Percentiles rank a stretch among this genome's conserved stretches.
Evolutionary conservation across 2,797 vertebrate genomes (phyloP).

Genomic region (Meriones psammophilus): DNA sequence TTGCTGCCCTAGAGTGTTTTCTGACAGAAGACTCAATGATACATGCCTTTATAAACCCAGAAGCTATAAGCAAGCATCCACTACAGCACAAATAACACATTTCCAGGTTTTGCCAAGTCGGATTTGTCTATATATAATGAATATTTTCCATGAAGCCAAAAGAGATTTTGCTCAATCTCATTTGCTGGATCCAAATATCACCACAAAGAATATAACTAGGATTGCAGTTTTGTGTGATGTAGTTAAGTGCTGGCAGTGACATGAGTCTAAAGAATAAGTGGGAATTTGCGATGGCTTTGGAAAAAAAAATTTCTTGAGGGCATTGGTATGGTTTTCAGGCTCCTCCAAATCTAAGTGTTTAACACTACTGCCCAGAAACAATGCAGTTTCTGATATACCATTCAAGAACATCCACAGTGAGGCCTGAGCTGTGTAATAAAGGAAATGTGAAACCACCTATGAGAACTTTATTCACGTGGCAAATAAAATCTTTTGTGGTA

Average conservation of each 20-base stretch:
- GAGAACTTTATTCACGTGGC: background rate
- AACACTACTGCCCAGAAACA: background rate
- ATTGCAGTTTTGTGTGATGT: conserved; percentile 50
- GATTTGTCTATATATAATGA: conserved; percentile 26
- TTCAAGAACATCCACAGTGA: background rate
- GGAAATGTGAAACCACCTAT: background rate
- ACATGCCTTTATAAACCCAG: background rate
- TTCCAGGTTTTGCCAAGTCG: background rate
- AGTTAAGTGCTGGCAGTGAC: background rate
- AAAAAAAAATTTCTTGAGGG: conserved; percentile 6
- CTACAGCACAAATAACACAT: conserved; percentile 34
- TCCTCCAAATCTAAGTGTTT: conserved; percentile 51
- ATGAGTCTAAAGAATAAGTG: conserved; percentile 12
- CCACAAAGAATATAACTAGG: conserved; percentile 35
- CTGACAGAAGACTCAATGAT: conserved; percentile 18
- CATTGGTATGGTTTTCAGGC: background rate
- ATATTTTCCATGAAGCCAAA: conserved; percentile 50
- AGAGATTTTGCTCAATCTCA: conserved; percentile 60
- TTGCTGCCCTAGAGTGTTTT: background rate
- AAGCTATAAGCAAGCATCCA: conserved; percentile 45
- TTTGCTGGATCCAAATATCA: background rate
- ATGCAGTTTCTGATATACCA: background rate
- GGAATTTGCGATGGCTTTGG: conserved; percentile 19
- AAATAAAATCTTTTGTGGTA: conserved; percentile 41
- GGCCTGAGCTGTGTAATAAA: background rate